Base-by-base conservation (phyloP, 2,888 invertebrate genomes). In the Acleris cristana region DNA sequence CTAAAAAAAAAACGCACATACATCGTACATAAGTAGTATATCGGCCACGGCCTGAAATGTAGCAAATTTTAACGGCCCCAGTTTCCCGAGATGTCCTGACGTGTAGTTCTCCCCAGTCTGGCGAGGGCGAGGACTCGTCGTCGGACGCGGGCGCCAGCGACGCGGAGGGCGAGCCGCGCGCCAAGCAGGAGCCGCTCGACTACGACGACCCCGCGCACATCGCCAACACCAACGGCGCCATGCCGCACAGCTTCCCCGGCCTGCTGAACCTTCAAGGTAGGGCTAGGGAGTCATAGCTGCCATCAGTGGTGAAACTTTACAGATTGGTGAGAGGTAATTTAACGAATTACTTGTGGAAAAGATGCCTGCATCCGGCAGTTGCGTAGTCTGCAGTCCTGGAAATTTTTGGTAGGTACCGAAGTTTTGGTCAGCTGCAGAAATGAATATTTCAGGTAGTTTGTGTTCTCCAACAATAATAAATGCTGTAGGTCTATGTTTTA, bases 71-170 rank as follows among this genome's bases (percentile, higher is more conserved):
- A 45, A 3, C n/a, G 1, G 45, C n/a, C 45, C 16, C n/a, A 45
- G n/a, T n/a, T 45, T 16, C 4, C n/a, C n/a, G n/a, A n/a, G 5
- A n/a, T 12, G 34, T 3, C 34, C 34, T 34, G 34, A 34, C 34
- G 12, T 34, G 3, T 12, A 34, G 34, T 34, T 34, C 12, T 34
- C 12, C 12, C 3, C 70, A 88, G 88, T 88, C 88, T 49, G 91
- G 89, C 1, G 92, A 96, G 52, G 96, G 97, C 56, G 97, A 97
- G 82, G 97, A 97, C 77, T 97, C 97, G 72, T 97, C 97, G 71
- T 96, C 97, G 78, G 97, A 97, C 80, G 96, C 96, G 64, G 96
- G 96, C 72, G 94, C 96, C 71, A 96, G 96, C 79, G 95, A 95
- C 85, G 93, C 93, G 52, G 95, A 95, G 76, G 94, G 95, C 71